Evolutionary conservation across 30 jellyfish, hydroid and myxozoan species (phyloP).

Genomic region (Aurelia aurita): DNA sequence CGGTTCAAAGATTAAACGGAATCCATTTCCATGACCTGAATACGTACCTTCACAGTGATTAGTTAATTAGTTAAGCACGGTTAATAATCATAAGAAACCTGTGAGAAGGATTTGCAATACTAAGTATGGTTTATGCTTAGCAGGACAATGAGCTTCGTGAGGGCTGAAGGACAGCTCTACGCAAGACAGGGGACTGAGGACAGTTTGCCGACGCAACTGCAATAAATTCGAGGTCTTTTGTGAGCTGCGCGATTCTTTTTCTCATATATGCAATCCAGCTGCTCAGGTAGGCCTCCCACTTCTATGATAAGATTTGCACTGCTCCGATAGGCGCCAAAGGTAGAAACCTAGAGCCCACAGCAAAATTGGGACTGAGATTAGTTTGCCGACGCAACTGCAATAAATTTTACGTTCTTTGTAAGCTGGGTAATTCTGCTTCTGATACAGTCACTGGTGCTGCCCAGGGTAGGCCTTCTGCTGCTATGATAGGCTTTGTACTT

Average conservation of each 20-base stretch:
- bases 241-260: no score
- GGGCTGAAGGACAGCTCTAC: not conserved
- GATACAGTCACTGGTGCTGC: no score
- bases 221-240: no score
- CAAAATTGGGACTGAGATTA: constrained; percentile 5
- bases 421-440: no score
- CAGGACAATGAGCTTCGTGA: not conserved
- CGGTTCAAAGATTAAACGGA: not conserved
- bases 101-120: constrained; percentile 29
- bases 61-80: constrained; percentile 18
- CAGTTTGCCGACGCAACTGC: not conserved
- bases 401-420: no score
- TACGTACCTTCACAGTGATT: constrained; percentile 15
- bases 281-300: no score
- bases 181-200: constrained; percentile 15
- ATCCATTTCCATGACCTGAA: constrained; percentile 45
- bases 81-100: constrained; percentile 41
- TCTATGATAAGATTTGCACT: no score
- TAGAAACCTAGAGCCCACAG: no score
- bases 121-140: not conserved
- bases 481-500: no score
- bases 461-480: no score
- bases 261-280: no score
- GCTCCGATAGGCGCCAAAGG: no score
- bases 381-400: not conserved